Evolutionary conservation across 2,797 vertebrate species (phyloP).

Genomic region (Crocodylus rhombifer): DNA sequence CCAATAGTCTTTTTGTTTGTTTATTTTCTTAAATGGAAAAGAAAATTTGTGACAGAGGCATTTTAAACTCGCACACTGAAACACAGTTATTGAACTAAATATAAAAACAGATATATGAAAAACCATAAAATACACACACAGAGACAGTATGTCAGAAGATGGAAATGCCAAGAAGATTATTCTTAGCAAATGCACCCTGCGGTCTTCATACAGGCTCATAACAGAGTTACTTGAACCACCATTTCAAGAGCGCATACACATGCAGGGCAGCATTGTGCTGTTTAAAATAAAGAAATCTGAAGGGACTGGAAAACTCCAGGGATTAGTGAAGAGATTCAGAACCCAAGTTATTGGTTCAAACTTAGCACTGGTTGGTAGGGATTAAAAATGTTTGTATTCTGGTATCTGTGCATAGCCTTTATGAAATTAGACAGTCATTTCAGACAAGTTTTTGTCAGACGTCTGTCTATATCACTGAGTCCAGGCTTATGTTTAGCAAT

Average conservation of each 20-base stretch:
- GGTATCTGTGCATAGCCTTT: background rate
- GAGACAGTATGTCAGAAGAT: background rate
- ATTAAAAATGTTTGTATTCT: background rate
- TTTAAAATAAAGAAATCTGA: background rate
- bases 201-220: background rate
- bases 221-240: background rate
- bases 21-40: background rate
- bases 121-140: background rate
- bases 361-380: background rate
- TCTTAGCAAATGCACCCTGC: background rate
- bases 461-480: background rate
- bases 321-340: background rate
- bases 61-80: background rate
- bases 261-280: background rate
- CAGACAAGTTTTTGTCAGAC: background rate
- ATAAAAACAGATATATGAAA: background rate
- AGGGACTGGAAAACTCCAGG: background rate
- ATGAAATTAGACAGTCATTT: background rate
- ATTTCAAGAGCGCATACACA: background rate
- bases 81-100: background rate
- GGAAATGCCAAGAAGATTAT: background rate
- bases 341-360: background rate
- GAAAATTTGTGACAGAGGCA: accelerated
- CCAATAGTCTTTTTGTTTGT: background rate
- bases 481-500: background rate